These are phyloP conservation scores for Cettia cetti DNA, from an alignment of 2,113 vertebrate genomes.

Conservation along the genomic window DNA sequence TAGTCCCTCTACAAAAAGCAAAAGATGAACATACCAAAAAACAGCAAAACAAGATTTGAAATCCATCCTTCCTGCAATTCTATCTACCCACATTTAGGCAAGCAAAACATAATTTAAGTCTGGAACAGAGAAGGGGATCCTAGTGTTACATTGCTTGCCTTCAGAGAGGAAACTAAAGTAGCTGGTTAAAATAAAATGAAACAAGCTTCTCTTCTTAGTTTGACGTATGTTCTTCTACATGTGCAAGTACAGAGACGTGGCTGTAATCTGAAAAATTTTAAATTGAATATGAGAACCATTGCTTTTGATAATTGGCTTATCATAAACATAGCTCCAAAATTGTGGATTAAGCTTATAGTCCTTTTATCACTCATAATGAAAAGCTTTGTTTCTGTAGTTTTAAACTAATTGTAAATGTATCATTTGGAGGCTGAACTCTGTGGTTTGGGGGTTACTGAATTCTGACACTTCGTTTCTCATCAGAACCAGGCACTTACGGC, in stretches of 20 bases:
- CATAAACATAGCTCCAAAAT: neutral
- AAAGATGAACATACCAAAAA: neutral
- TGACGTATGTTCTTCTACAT: neutral
- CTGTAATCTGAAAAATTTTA: neutral
- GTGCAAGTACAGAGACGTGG: fast-evolving
- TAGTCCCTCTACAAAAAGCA: neutral
- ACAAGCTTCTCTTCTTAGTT: neutral
- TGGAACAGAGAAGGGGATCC: neutral
- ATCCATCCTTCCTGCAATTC: neutral
- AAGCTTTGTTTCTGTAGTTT: neutral
- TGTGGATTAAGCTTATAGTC: neutral
- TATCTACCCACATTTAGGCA: neutral
- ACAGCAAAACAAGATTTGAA: neutral
- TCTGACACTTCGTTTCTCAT: neutral
- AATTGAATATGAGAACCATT: neutral
- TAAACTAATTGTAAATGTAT: neutral
- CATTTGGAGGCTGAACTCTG: neutral
- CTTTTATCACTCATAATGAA: neutral
- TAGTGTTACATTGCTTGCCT: neutral
- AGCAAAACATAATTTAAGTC: neutral
- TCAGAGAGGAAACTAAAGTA: neutral
- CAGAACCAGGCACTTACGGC: neutral
- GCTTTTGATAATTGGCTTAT: neutral
- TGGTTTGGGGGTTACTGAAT: neutral
- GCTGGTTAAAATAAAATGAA: neutral